phyloP scores from a whole-genome alignment of 2,797 vertebrate genomes.

The Agapornis canus region DNA sequence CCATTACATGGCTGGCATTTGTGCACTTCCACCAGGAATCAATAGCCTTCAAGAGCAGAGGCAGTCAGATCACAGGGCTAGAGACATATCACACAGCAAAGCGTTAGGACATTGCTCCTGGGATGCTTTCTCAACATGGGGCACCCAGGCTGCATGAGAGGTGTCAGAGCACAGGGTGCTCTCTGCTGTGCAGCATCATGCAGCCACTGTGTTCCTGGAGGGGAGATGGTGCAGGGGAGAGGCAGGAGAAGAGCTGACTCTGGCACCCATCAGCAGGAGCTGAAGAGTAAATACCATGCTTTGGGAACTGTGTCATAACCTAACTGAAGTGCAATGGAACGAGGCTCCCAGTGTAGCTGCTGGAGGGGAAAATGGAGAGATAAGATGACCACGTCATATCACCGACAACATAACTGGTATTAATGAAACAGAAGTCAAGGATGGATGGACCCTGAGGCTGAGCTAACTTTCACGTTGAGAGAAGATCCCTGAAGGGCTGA shows the following conservation, averaged over 20 bases:
- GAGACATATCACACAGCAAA: not conserved
- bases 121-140: not conserved
- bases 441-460: constrained; percentile 3
- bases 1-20: not conserved
- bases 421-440: constrained; percentile 4
- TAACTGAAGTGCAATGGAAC: not conserved
- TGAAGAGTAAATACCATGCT: not conserved
- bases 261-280: not conserved
- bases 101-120: not conserved
- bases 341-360: not conserved
- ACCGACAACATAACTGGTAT: not conserved
- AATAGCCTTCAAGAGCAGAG: not conserved
- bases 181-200: not conserved
- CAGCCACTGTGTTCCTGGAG: not conserved
- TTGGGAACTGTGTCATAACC: not conserved
- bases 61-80: not conserved
- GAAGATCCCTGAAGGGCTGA: constrained; percentile 2
- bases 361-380: not conserved
- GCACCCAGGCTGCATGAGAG: not conserved
- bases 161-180: not conserved
- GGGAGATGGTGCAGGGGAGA: not conserved
- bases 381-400: not conserved
- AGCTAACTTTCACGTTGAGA: not conserved
- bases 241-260: not conserved
- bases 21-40: not conserved